Evolutionary conservation across 2,113 vertebrate species (phyloP).

Genomic region (Pterocles gutturalis): DNA sequence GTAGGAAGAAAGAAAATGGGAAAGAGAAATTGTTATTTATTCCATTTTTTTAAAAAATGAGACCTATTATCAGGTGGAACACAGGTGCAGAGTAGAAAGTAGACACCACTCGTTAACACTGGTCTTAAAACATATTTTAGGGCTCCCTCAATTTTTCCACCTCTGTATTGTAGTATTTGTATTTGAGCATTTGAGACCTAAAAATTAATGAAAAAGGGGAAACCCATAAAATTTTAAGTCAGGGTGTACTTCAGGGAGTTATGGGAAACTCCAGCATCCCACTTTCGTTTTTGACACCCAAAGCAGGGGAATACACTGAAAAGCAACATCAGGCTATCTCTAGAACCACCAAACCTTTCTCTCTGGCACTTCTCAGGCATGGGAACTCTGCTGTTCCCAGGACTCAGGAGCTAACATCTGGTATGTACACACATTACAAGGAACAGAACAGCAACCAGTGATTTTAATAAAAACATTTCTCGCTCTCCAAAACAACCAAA

Average conservation of each 20-base stretch:
- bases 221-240: background rate
- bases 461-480: background rate
- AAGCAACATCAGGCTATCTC: background rate
- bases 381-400: background rate
- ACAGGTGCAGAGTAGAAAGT: background rate
- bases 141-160: background rate
- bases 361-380: background rate
- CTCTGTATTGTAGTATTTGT: background rate
- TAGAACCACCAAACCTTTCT: background rate
- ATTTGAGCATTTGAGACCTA: background rate
- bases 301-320: background rate
- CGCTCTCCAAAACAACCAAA: background rate
- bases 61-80: background rate
- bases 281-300: background rate
- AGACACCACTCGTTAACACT: background rate
- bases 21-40: background rate
- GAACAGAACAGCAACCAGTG: background rate
- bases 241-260: background rate
- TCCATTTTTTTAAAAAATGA: background rate
- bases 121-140: background rate
- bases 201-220: background rate
- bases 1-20: background rate
- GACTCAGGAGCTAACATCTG: background rate
- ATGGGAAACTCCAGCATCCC: background rate
- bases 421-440: background rate